A percentile compares a stretch with the other conserved stretches of the same genome.
Evolutionary conservation across 2,888 invertebrate species (phyloP).

Genomic region (Drosophila subquinaria): DNA sequence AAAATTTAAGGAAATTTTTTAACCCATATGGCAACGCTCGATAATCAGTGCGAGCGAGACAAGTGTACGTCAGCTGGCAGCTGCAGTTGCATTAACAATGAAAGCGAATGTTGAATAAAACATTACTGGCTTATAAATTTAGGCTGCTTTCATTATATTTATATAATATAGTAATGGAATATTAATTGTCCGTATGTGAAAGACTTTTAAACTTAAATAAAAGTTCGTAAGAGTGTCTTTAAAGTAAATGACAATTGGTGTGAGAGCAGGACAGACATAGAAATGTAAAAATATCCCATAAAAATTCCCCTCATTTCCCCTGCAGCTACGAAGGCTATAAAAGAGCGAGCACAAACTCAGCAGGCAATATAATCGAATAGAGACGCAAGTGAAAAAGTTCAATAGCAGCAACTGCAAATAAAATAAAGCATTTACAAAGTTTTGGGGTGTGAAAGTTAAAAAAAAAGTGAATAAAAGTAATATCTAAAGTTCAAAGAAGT

Average conservation of each 20-base stretch:
- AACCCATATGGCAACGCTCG: constrained; percentile 19
- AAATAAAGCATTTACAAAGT: constrained; percentile 15
- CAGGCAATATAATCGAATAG: constrained; percentile 5
- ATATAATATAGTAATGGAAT: background rate
- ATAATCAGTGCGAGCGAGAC: constrained; percentile 19
- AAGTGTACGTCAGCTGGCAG: background rate
- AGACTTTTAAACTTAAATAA: background rate
- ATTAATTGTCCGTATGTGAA: background rate
- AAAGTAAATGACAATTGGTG: background rate
- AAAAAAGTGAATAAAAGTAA: constrained; percentile 23
- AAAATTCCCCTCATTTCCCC: constrained; percentile 28
- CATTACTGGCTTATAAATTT: background rate
- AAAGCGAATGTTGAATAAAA: background rate
- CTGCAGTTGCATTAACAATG: constrained; percentile 36
- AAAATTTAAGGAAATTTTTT: background rate
- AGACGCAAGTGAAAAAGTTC: constrained; percentile 23
- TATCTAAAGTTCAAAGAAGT: constrained; percentile 24
- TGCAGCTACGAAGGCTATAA: constrained; percentile 38
- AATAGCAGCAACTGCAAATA: background rate
- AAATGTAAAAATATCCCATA: background rate
- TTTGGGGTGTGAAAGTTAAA: constrained; percentile 7
- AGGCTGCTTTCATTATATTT: background rate
- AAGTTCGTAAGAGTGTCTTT: background rate
- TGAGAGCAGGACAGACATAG: constrained; percentile 19
- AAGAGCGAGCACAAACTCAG: constrained; percentile 2